Evolutionary conservation across 2,888 invertebrate species (phyloP), one percentile per base, ranked within the genome.

Genomic region (Acleris cristana): DNA sequence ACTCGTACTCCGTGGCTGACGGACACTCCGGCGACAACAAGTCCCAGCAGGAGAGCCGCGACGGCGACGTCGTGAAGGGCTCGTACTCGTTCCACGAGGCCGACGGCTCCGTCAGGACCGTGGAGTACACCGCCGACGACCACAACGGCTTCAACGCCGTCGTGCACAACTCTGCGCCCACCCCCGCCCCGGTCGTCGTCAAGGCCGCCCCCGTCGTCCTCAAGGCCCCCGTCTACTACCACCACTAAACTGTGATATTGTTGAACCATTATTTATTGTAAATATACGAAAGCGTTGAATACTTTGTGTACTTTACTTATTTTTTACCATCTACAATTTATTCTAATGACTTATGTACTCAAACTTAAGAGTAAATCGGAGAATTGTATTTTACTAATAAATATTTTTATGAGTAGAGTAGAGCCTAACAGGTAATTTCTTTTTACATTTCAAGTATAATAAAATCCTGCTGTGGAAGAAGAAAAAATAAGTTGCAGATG

Each of bases 1-100:
- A 86, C 79, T 85, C 85, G 66, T 92, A 92, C 75, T 89, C 90
- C 0, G 90, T 88, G 1, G 84, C 90, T 69, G 93, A 93, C 68
- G 79, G 81, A 4, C 90, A 92, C 71, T 89, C 91, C 61, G 93
- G 92, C 14, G 93, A 93, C 81, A 85, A 89, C 76, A 92, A 93
- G 80, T 87, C 87, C 74, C 93, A 93, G 76, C 80, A 85, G 59
- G 92, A 93, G 80, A 81, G 84, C 72, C 84, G 87, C 65, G 89
- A 91, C 79, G 94, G 94, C 19, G 90, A 94, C 73, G 89, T 87
- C 23, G 94, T 94, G 68, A 88, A 90, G 78, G 94, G 94, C 60
- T 90, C 94, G 70, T 94, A 94, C 81, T 90, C 89, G 26, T 81
- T 93, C 67, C 88, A 89, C 71, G 93, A 93, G 73, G 89, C 93